These are phyloP conservation scores for Platichthys stellatus DNA, from an alignment of 2,113 vertebrate genomes.

Conservation along the genomic window DNA sequence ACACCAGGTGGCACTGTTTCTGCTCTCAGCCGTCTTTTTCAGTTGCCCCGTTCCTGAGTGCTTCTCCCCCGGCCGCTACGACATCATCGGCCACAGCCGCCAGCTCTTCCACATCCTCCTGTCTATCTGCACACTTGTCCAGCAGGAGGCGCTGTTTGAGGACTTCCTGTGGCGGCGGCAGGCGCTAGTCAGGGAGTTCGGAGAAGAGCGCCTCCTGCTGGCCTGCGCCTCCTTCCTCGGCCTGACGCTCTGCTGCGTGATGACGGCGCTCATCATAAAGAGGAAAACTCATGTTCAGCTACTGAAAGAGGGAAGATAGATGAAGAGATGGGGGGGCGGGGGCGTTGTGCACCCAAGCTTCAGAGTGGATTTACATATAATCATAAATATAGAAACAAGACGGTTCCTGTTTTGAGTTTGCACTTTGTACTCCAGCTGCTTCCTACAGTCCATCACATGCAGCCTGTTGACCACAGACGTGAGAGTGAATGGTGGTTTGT, in stretches of 20 bases:
- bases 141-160: constrained; percentile 88
- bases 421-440: too few relatives aligned
- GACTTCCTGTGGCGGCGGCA: constrained; percentile 87
- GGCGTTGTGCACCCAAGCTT: too few relatives aligned
- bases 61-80: constrained; percentile 85
- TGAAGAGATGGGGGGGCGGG: too few relatives aligned
- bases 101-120: constrained; percentile 89
- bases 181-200: constrained; percentile 78
- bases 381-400: too few relatives aligned
- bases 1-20: constrained; percentile 83
- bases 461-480: too few relatives aligned
- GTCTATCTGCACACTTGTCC: constrained; percentile 85
- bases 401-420: too few relatives aligned
- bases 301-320: neutral
- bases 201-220: constrained; percentile 76
- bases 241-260: constrained; percentile 80
- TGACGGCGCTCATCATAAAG: constrained; percentile 79
- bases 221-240: constrained; percentile 84
- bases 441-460: too few relatives aligned
- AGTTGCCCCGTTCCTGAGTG: constrained; percentile 88
- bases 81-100: constrained; percentile 86
- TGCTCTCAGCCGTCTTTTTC: constrained; percentile 88
- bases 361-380: too few relatives aligned
- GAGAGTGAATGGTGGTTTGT: too few relatives aligned
- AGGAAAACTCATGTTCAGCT: neutral